Percentiles rank a stretch among this genome's conserved stretches.
Conservation (phyloP, 2,888 invertebrate species). For the Ryuthela nishihirai region DNA sequence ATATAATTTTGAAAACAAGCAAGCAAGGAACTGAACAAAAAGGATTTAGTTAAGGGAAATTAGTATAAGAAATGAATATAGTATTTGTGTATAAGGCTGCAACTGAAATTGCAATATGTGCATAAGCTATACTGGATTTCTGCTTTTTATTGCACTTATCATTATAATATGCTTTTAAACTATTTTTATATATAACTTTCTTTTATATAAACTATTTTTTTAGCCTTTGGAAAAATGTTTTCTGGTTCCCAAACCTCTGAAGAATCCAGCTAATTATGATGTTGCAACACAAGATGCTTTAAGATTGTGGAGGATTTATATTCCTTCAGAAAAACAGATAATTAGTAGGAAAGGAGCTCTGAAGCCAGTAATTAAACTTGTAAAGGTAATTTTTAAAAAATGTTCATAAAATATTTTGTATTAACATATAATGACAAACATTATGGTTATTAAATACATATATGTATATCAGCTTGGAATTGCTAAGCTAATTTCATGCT, state of each 20-base stretch:
- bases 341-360: conserved; percentile 8
- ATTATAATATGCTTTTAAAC: no score
- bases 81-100: no score
- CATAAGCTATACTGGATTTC: no score
- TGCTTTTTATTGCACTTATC: no score
- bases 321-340: conserved; percentile 35
- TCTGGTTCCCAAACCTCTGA: conserved; percentile 29
- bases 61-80: no score
- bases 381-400: conserved; percentile 29
- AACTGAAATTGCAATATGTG: no score
- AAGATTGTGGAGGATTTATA: conserved; percentile 30
- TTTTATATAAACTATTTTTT: no score
- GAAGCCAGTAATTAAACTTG: conserved; percentile 34
- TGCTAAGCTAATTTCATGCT: background rate
- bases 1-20: no score
- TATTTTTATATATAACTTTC: no score
- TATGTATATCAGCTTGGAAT: background rate
- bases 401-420: background rate
- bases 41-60: no score
- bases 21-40: no score
- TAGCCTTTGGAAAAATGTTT: conserved; percentile 1
- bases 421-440: background rate
- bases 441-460: background rate
- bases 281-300: background rate
- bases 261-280: background rate